Evolutionary conservation across 2,888 invertebrate species (phyloP).

Genomic region (Stictocephala bisonia): DNA sequence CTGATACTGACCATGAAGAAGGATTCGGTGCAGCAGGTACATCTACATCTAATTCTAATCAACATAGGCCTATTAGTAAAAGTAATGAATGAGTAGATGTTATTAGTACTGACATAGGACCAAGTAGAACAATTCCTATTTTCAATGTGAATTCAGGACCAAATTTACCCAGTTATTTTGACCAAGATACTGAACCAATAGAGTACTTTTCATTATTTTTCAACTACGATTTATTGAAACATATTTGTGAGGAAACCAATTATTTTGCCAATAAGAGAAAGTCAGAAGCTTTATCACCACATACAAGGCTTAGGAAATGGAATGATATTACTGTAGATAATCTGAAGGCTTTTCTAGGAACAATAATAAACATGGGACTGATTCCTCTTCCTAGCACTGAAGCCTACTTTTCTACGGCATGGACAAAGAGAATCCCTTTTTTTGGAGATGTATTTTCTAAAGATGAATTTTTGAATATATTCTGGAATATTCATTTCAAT

Average conservation of each 20-base stretch:
- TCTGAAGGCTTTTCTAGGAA: neutral
- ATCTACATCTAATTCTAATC: too few species aligned
- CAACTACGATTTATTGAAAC: neutral
- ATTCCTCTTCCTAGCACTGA: neutral
- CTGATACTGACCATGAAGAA: too few species aligned
- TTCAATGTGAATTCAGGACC: neutral
- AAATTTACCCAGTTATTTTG: neutral
- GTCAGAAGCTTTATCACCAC: neutral
- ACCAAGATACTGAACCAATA: neutral
- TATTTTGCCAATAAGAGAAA: neutral
- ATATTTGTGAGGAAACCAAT: constrained; percentile 5
- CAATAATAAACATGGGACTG: neutral
- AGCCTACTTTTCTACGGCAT: constrained; percentile 3
- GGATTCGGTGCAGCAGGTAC: too few species aligned
- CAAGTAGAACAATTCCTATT: neutral
- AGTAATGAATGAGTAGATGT: neutral
- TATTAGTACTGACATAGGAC: neutral
- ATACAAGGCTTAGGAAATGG: neutral
- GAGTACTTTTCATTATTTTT: neutral
- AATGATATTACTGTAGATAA: neutral
- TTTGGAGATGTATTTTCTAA: constrained; percentile 13
- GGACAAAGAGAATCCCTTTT: neutral
- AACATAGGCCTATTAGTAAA: too few species aligned
- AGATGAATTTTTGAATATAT: constrained; percentile 9
- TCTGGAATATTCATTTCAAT: constrained; percentile 20